Base-by-base conservation (phyloP, 2,888 invertebrate genomes). In the Tubulanus polymorphus region DNA sequence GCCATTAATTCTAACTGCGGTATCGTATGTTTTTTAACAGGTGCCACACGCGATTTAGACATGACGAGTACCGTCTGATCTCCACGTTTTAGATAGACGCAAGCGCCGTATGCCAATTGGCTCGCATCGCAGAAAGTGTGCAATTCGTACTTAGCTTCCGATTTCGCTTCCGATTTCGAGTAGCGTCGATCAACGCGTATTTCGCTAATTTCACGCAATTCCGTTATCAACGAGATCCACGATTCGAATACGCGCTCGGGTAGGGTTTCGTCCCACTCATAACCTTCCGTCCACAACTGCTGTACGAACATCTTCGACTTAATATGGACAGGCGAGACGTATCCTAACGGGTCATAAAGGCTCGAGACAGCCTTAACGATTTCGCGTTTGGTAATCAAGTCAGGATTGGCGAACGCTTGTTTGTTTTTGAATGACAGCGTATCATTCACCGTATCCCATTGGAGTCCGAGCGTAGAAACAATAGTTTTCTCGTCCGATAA, bases 1-100 rank as follows among this genome's bases (percentile, higher is more conserved):
- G 56, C 56, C 56, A 56, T 56, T 10, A 53, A 46, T 28, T 52
- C 52, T 27, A 53, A 28, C 45, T 52, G 45, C 8, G 48, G 56
- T n/a, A 56, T 52, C 12, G 52, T 52, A n/a, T 27, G 27, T 35
- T 56, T 48, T 5, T 27, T 26, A 25, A 52, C 48, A 3, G 56
- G 56, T 5, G 56, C 56, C n/a, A 56, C 56, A 29, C 52, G 25
- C 23, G 37, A 37, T 37, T 56, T 56, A 15, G 56, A 47, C 1
- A 47, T 27, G 10, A 55, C 35, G 10, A 55, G n/a, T n/a, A 46
- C 18, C 18, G 48, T 47, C 12, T 20, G n/a, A 30, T n/a, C 15
- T 18, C 37, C 51, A 25, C 10, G 12, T 6, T 3, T 3, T 35
- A 52, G n/a, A 32, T 55, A 55, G 10, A 52, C 55, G 10, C 35